phyloP scores from a whole-genome alignment of 2,888 invertebrate genomes.

The Lasioglossum figueresi region DNA sequence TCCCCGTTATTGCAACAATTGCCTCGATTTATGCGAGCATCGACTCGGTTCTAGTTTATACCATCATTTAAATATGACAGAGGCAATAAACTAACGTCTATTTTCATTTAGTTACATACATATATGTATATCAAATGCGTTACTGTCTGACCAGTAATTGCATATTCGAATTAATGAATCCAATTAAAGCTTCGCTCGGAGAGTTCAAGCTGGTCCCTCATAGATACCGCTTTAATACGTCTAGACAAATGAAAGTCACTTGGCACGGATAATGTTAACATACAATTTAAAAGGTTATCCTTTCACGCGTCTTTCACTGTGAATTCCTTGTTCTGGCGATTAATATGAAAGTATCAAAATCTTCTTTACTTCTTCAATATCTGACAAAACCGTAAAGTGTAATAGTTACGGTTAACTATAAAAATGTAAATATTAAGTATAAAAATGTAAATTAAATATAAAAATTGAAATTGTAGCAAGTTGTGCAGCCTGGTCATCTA shows the following conservation, averaged over 20 bases:
- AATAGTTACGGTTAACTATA: too few species aligned
- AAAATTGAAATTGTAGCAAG: background rate
- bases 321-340: background rate
- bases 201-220: background rate
- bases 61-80: background rate
- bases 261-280: background rate
- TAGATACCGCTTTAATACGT: background rate
- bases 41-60: background rate
- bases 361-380: background rate
- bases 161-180: background rate
- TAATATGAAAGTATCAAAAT: background rate
- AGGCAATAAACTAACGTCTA: background rate
- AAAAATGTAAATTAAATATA: too few species aligned
- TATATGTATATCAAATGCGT: background rate
- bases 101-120: background rate
- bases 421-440: background rate
- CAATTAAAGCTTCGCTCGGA: background rate
- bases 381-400: background rate
- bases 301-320: background rate
- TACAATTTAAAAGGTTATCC: conserved; percentile 2
- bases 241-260: background rate
- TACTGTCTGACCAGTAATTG: background rate
- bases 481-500: too few species aligned
- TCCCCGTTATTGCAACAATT: too few species aligned
- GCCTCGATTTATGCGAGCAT: too few species aligned